Evolutionary conservation across 2,797 vertebrate genomes (phyloP).

Genomic region (Crax fasciolata): DNA sequence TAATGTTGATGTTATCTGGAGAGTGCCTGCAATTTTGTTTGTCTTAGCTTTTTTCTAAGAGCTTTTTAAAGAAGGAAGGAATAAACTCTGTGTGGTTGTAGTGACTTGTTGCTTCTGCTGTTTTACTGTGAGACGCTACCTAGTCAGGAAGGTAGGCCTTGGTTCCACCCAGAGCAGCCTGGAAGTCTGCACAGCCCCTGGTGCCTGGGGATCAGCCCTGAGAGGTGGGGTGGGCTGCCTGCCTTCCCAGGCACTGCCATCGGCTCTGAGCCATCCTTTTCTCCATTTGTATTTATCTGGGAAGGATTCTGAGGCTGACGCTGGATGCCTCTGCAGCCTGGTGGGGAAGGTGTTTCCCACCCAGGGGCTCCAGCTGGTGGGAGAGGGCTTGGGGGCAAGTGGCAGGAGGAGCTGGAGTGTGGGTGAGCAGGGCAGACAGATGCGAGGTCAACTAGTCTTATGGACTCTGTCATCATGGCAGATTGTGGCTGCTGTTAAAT

Average conservation of each 20-base stretch:
- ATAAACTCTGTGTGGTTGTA: neutral
- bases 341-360: neutral
- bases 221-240: neutral
- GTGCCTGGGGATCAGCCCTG: neutral
- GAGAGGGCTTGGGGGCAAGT: neutral
- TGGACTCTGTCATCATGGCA: rapidly evolving
- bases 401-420: neutral
- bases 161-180: neutral
- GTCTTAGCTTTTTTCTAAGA: neutral
- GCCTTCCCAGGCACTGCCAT: neutral
- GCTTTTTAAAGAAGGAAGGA: neutral
- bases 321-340: no score
- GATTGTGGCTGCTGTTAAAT: neutral
- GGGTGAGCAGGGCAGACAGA: neutral
- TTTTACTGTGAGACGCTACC: neutral
- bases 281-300: neutral
- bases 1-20: neutral
- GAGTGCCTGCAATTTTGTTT: neutral
- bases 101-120: neutral
- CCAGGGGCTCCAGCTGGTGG: rapidly evolving
- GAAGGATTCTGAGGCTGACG: no score
- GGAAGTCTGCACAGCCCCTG: rapidly evolving
- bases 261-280: neutral
- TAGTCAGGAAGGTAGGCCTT: neutral
- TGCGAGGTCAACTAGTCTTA: neutral